These are phyloP conservation scores for Motacilla alba DNA, from an alignment of 2,113 vertebrate genomes.

Conservation along the genomic window DNA sequence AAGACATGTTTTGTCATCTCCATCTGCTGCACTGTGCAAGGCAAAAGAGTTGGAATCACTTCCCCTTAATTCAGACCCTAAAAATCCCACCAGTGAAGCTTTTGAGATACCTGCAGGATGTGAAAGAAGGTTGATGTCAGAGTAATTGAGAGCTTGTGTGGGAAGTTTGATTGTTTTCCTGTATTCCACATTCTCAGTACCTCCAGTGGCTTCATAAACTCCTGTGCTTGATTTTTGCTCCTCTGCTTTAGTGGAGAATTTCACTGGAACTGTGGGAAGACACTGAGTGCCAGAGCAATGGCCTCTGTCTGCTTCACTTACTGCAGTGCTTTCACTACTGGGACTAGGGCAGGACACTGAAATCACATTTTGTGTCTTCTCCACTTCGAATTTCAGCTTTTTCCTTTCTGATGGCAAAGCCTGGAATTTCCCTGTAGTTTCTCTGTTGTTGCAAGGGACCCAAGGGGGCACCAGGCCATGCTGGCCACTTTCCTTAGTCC, in stretches of 20 bases:
- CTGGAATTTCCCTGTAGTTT: background rate
- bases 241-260: background rate
- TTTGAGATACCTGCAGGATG: background rate
- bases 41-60: background rate
- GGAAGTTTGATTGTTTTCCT: background rate
- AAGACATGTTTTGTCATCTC: background rate
- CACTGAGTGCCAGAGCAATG: background rate
- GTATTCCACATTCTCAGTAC: background rate
- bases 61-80: background rate
- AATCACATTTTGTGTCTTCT: background rate
- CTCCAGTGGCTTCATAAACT: background rate
- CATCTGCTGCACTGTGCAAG: background rate
- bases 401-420: slow-evolving; percentile 85
- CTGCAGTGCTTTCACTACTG: background rate
- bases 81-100: background rate
- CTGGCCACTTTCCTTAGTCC: background rate
- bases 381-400: slow-evolving; percentile 79
- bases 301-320: background rate
- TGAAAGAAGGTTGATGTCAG: background rate
- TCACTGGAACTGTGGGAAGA: background rate
- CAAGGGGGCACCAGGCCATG: background rate
- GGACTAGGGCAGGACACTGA: background rate
- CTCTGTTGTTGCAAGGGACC: background rate
- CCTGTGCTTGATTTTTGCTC: background rate
- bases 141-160: background rate